Evolutionary conservation across 2,888 invertebrate species (phyloP), one percentile per base, ranked within the genome.

Genomic region (Melangyna quadrimaculata): DNA sequence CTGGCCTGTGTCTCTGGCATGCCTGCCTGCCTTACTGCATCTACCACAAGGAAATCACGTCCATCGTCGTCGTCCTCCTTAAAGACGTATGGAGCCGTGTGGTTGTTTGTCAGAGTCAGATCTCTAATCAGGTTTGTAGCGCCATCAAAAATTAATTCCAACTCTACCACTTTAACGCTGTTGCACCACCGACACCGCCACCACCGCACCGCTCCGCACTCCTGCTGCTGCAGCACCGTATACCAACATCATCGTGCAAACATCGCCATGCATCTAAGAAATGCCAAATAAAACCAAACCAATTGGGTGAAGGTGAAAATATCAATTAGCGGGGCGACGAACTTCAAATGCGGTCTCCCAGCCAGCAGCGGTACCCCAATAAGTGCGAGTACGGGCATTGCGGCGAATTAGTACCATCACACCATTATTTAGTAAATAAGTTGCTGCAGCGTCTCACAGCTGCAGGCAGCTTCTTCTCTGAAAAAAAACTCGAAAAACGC

Each of bases 241-340:
- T 3, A 7, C 24, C 24, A 14, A 9, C 45, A 45, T 19, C 24
- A n/a, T 7, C 37, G 37, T 1, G 17, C 29, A 19, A 8, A 53
- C 51, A 48, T 19, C 27, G 19, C 29, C 17, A 10, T 67, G 67
- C 35, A 67, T 35, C 48, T 35, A 22, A 67, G 19, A 77, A 74
- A 70, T 75, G 75, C 61, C 72, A 69, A 80, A 80, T 72, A 80
- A 72, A 84, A 84, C 67, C 51, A 84, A 71, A 71, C 35, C 84
- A 84, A 80, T 80, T 80, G 80, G 84, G 84, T 84, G 84, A 84
- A 84, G 84, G 84, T 84, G 80, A 84, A 84, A 84, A 84, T 80
- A 80, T 80, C 80, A 84, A 84, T 84, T 84, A 84, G 80, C 80
- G 67, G 80, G 71, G 69, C 70, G 70, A 65, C 70, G 70, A 79